Conservation (phyloP, 2,797 vertebrate genomes). For the Denticeps clupeoides region DNA sequence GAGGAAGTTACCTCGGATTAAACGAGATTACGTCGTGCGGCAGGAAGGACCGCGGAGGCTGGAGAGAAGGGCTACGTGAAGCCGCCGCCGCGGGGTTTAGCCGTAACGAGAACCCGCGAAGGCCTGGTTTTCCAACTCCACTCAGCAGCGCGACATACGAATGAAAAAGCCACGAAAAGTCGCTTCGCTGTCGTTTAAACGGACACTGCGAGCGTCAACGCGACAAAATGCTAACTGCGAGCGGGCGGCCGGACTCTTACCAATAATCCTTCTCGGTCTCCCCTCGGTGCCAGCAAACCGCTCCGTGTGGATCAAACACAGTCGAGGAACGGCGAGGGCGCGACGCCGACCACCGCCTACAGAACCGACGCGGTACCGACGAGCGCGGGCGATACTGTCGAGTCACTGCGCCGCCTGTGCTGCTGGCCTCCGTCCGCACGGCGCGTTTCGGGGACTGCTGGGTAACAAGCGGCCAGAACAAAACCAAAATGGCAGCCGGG, state of each 20-base stretch:
- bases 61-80: no score
- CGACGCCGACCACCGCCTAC: constrained; percentile 8
- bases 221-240: no score
- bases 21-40: no score
- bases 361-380: constrained; percentile 22
- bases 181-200: no score
- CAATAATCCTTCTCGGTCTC: constrained; percentile 75
- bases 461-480: constrained; percentile 62
- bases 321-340: constrained; percentile 35
- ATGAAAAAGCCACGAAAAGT: neutral
- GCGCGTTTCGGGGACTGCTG: constrained; percentile 54
- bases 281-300: constrained; percentile 63
- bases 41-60: no score
- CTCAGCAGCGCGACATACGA: neutral
- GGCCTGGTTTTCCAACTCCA: neutral
- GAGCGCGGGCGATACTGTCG: constrained; percentile 56
- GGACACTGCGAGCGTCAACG: no score
- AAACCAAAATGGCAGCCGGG: constrained; percentile 77
- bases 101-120: no score
- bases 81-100: no score
- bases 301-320: constrained; percentile 44
- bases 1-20: no score
- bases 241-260: constrained; percentile 54
- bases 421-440: constrained; percentile 42
- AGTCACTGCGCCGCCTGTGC: constrained; percentile 61